phyloP scores from a whole-genome alignment of 2,113 vertebrate genomes.

The Egretta garzetta region DNA sequence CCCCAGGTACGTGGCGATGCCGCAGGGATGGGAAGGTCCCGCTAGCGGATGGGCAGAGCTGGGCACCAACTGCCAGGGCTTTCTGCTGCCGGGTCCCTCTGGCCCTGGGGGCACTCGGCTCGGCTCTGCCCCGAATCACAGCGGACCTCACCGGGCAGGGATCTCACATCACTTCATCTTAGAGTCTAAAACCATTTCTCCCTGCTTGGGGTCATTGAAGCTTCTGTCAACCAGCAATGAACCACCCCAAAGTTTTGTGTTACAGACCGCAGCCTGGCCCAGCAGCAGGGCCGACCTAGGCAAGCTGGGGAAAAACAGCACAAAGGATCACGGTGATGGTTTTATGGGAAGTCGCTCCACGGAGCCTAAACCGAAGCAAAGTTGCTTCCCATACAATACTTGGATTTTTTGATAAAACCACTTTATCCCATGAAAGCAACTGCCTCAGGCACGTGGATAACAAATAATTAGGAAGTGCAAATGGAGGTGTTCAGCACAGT shows the following conservation, averaged over 20 bases:
- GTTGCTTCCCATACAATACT: rapidly evolving
- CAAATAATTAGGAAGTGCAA: background rate
- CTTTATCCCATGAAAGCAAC: background rate
- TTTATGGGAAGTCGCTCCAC: background rate
- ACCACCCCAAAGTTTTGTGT: background rate
- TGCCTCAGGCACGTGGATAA: background rate
- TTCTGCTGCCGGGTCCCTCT: background rate
- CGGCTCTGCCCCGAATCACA: rapidly evolving
- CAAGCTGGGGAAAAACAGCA: background rate
- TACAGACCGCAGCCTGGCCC: background rate
- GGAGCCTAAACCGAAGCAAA: background rate
- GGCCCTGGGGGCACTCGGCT: too few species aligned
- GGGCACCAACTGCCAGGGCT: background rate
- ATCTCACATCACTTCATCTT: background rate
- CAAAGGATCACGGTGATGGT: background rate
- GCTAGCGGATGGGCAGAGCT: background rate
- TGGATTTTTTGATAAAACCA: background rate
- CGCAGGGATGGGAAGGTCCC: background rate
- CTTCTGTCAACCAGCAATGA: background rate
- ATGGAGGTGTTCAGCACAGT: background rate
- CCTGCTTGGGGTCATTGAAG: background rate
- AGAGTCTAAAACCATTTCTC: background rate
- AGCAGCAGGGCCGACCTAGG: rapidly evolving
- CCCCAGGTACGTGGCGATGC: rapidly evolving
- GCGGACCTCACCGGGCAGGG: background rate